Percentiles rank a stretch among this genome's conserved stretches.
Evolutionary conservation across 2,113 vertebrate species (phyloP).

Genomic region (Dasypus novemcinctus): DNA sequence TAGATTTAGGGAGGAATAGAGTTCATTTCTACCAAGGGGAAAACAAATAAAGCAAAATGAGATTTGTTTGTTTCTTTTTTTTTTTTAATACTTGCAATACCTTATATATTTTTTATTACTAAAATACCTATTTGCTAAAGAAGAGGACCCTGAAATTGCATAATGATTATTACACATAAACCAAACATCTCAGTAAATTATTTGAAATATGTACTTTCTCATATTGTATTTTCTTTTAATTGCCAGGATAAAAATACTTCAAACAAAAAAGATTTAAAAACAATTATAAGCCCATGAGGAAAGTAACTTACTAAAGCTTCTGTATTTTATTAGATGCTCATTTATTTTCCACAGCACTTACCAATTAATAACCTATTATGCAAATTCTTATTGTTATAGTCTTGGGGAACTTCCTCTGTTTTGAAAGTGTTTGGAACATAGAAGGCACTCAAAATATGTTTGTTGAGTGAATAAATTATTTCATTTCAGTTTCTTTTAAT

Average conservation of each 20-base stretch:
- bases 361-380: neutral
- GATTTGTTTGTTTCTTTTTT: neutral
- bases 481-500: neutral
- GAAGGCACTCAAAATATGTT: neutral
- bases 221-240: neutral
- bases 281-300: neutral
- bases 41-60: neutral
- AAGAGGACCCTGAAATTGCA: neutral
- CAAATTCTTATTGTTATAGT: neutral
- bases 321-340: neutral
- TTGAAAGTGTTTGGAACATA: neutral
- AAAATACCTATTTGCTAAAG: neutral
- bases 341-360: neutral
- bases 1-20: neutral
- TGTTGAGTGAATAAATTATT: neutral
- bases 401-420: neutral
- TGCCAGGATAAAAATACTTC: neutral
- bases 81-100: neutral
- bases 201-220: neutral
- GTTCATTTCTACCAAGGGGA: neutral
- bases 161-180: neutral
- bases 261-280: neutral
- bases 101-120: slow-evolving; percentile 14
- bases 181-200: neutral
- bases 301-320: neutral